Percentiles rank a stretch among this genome's conserved stretches.
Evolutionary conservation across 2,888 invertebrate genomes (phyloP).

Genomic region (Thumatha senex): DNA sequence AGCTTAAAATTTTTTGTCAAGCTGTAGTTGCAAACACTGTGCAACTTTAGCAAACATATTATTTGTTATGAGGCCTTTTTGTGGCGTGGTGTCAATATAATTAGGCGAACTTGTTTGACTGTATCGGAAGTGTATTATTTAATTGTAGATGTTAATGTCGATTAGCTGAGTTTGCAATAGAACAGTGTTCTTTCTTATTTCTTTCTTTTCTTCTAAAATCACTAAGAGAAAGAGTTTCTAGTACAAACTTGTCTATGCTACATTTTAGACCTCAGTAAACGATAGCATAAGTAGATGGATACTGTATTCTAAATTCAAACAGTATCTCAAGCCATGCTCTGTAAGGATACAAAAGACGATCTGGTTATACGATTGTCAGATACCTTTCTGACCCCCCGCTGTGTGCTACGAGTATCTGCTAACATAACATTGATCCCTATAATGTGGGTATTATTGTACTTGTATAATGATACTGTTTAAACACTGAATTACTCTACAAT

Average conservation of each 20-base stretch:
- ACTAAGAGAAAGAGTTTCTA: background rate
- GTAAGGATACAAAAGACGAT: conserved; percentile 45
- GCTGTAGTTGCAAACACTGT: too few relatives aligned
- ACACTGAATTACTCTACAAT: conserved; percentile 21
- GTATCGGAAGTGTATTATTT: too few relatives aligned
- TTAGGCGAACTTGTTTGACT: too few relatives aligned
- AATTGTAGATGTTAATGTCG: too few relatives aligned
- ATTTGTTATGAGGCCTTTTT: too few relatives aligned
- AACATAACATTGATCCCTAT: conserved; percentile 44
- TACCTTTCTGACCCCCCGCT: conserved; percentile 60
- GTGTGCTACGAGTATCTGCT: conserved; percentile 42
- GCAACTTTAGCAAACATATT: too few relatives aligned
- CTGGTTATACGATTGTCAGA: conserved; percentile 56
- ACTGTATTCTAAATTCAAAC: conserved; percentile 54
- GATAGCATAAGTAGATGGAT: conserved; percentile 33
- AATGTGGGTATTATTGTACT: conserved; percentile 21
- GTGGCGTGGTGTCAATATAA: too few relatives aligned
- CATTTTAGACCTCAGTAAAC: conserved; percentile 42
- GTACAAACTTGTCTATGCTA: conserved; percentile 32
- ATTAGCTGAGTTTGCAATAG: too few relatives aligned
- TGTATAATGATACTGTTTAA: conserved; percentile 27
- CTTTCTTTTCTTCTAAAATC: too few relatives aligned
- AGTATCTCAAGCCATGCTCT: conserved; percentile 46
- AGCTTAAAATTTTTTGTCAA: too few relatives aligned
- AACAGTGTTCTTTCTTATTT: too few relatives aligned